Evolutionary conservation across 2,888 invertebrate genomes (phyloP), one percentile per base, ranked within the genome.

Genomic region (Meliscaeva auricollis): DNA sequence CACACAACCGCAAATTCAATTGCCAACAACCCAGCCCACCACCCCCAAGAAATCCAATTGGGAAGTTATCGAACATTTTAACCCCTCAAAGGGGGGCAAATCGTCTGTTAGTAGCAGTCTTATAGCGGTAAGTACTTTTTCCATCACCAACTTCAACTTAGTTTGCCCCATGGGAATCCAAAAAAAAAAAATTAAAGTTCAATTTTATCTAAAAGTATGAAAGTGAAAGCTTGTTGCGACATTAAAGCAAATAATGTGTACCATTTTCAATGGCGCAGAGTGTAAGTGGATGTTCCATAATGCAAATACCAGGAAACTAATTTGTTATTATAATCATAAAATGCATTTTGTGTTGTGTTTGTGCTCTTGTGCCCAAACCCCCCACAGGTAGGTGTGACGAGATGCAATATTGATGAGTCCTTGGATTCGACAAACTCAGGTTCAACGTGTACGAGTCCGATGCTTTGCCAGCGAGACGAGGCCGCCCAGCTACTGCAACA

Each of bases 31-130:
- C 87, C 93, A 94, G 20, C 94, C 95, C 54, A 94, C 94, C 20
- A 94, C 94, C 2, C 94, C 95, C 3, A 94, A 95, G 91, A 97
- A 97, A 91, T 97, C 97, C 89, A 97, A 97, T 93, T 97, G 97
- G 97, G 97, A 97, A 91, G 97, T 97, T 88, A 97, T 97, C 89
- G 97, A 97, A 91, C 97, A 97, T 92, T 97, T 96, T 92, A 95
- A 95, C 79, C 93, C 93, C 64, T 94, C 93, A 85, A 94, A 93
- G 89, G 94, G 94, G 87, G 94, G 94, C 87, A 94, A 94, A 88
- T 94, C 93, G 83, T 93, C 94, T 90, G 94, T 94, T 82, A 94
- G 93, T 87, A 94, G 94, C 88, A 94, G 94, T 90, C 92, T 94
- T 88, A 94, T 95, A 89, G 94, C 94, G 91, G 94, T 94, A 92